Conservation (phyloP, 53 echinoderm and acorn worm species). For the Crossaster papposus region DNA sequence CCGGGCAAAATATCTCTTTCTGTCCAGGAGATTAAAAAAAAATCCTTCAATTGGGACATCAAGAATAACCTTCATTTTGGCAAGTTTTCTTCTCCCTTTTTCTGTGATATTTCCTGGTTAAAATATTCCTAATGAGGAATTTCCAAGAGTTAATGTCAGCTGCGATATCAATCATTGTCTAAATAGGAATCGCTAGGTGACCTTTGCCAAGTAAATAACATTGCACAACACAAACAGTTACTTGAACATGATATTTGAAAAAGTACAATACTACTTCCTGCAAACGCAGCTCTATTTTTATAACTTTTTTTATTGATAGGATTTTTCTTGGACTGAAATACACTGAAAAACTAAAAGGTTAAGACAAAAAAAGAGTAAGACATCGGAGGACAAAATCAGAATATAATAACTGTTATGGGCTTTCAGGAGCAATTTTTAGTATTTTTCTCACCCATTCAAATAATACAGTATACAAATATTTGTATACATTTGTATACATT, state of each 20-base stretch:
- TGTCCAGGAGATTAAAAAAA: neutral
- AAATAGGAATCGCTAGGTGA: neutral
- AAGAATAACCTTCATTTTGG: neutral
- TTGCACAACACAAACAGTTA: neutral
- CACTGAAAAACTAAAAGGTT: no score
- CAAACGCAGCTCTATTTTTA: neutral
- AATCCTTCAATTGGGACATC: neutral
- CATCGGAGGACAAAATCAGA: no score
- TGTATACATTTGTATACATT: no score
- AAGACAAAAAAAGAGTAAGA: no score
- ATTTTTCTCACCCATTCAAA: no score
- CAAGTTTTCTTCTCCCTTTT: neutral
- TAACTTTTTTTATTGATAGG: no score
- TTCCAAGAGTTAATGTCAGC: constrained; percentile 23
- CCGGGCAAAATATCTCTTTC: neutral
- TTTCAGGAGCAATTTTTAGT: no score
- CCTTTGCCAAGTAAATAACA: neutral
- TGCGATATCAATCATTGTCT: constrained; percentile 16
- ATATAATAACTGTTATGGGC: no score
- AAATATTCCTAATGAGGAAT: constrained; percentile 34
- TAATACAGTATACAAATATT: no score
- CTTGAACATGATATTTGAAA: neutral
- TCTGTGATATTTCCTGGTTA: constrained; percentile 18
- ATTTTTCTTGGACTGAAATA: no score
- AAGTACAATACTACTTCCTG: neutral